Conservation (phyloP, 2,113 vertebrate genomes). For the Sinocyclocheilus anshuiensis region DNA sequence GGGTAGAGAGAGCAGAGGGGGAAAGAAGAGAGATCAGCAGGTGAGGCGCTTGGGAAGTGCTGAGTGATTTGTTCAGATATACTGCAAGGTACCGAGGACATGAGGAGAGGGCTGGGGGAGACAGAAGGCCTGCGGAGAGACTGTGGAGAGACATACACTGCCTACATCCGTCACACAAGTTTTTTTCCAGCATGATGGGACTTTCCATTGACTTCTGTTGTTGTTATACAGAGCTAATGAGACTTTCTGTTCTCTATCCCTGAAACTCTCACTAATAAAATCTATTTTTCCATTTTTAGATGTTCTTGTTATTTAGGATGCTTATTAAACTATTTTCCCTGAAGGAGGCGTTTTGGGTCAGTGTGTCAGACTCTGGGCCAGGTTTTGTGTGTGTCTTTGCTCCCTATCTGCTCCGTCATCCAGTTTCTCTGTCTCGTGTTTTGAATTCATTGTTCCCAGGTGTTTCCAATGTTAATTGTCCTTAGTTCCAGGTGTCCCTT, state of each 20-base stretch:
- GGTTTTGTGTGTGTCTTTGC: no score
- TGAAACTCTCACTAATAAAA: not conserved
- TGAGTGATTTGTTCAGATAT: conserved; percentile 72
- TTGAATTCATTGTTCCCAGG: no score
- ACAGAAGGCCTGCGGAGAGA: conserved; percentile 39
- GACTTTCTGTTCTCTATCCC: not conserved
- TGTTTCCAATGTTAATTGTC: no score
- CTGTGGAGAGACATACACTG: conserved; percentile 40
- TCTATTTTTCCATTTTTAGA: no score
- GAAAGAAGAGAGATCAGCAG: conserved; percentile 45
- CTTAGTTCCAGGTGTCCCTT: no score
- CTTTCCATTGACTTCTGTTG: not conserved
- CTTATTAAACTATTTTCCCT: no score
- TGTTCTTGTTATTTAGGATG: no score
- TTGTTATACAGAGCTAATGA: conserved; percentile 9
- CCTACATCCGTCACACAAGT: conserved; percentile 40
- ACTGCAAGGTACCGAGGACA: conserved; percentile 59
- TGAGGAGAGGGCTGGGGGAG: conserved; percentile 37
- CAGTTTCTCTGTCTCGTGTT: no score
- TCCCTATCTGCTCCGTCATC: no score
- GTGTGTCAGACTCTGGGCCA: no score
- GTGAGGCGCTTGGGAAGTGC: conserved; percentile 57
- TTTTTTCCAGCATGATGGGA: not conserved
- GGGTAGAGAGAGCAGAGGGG: conserved; percentile 63
- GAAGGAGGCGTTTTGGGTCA: not conserved